Evolutionary conservation across 1,140 invertebrate genomes (phyloP), one percentile per base, ranked within the genome.

Genomic region (Drosophila mayri): DNA sequence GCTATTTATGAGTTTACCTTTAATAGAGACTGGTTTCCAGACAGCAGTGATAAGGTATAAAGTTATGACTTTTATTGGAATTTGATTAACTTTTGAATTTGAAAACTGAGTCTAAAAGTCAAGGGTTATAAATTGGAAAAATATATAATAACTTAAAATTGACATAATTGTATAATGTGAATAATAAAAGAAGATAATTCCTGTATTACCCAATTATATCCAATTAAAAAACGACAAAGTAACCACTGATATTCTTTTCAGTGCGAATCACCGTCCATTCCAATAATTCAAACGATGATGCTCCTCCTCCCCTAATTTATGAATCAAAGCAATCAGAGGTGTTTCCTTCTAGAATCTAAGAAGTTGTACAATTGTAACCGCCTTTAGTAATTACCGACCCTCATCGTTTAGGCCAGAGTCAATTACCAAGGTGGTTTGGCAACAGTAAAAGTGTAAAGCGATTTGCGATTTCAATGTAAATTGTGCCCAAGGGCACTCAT

Each of bases 401-500:
- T 16, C 32, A 25, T 49, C 58, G 63, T 46, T 38, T 60, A 14
- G 20, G 43, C 22, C 28, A 59, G 14, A 54, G 47, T 67, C 50
- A 58, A 57, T 67, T 67, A 68, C 65, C 54, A 43, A 70, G 40
- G 61, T 66, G 60, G 77, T 77, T 85, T 61, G 83, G 94, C 35
- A 40, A 57, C 43, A 28, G 46, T 52, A 52, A 35, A 60, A 65
- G 61, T 41, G 59, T 72, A 62, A 76, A 66, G 44, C 62, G 28
- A 65, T 25, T 76, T 60, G 78, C 66, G 63, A 79, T 68, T 73
- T 67, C 61, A 37, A 83, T 90, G 84, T 74, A 79, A 85, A 85
- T 85, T 74, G 47, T 41, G 44, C 59, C 59, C 54, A 67, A 14
- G 37, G 62, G 52, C 41, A 43, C 22, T 10, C 54, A 75, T 57